These are phyloP conservation scores for Sclerurus mexicanus DNA, from an alignment of 2,113 vertebrate genomes.

Conservation along the genomic window DNA sequence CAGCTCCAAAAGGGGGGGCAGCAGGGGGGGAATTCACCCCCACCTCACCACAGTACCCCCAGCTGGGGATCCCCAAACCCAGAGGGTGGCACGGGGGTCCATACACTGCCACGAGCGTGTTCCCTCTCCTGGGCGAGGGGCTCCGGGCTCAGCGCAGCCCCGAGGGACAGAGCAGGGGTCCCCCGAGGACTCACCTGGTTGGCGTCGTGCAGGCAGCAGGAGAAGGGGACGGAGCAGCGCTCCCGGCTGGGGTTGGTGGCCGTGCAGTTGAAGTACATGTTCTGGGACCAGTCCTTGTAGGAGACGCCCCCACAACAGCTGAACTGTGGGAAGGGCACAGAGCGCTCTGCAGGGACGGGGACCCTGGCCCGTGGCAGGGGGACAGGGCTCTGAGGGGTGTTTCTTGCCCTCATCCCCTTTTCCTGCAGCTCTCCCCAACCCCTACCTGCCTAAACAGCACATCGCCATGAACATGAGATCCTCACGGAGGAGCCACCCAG, in stretches of 20 bases:
- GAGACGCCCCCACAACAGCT: not conserved
- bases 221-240: slow-evolving; percentile 16
- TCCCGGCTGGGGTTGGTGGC: not conserved
- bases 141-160: not conserved
- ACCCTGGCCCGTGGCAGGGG: not conserved
- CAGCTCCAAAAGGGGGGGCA: not conserved
- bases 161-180: not conserved
- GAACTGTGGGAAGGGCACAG: not conserved
- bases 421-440: not conserved
- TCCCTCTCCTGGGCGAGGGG: not conserved
- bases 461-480: accelerated
- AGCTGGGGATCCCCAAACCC: not conserved
- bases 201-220: not conserved
- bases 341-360: not conserved
- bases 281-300: slow-evolving; percentile 35
- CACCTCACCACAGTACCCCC: not conserved
- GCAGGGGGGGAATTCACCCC: not conserved
- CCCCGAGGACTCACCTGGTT: not conserved
- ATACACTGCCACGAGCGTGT: accelerated
- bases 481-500: not conserved
- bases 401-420: not conserved
- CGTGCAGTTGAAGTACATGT: slow-evolving; percentile 24
- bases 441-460: not conserved
- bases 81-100: accelerated
- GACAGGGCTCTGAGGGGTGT: not conserved